phyloP scores from a whole-genome alignment of 2,888 invertebrate genomes.

The Hyles lineata region DNA sequence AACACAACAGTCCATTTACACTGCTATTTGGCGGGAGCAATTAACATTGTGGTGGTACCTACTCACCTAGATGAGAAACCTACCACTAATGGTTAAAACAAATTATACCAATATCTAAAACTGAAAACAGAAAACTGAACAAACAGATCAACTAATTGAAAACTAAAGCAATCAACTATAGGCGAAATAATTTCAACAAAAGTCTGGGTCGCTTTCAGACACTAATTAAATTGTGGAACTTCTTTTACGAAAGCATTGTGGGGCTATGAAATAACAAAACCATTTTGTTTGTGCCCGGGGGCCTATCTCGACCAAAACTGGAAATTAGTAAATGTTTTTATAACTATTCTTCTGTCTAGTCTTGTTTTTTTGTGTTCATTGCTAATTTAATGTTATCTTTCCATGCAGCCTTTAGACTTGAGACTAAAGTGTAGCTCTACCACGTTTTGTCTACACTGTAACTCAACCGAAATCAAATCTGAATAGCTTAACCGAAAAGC shows the following conservation, averaged over 20 bases:
- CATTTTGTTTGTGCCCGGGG: constrained; percentile 36
- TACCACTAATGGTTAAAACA: too few species aligned
- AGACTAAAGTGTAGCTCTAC: too few species aligned
- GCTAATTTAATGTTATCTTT: not conserved
- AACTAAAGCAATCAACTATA: constrained; percentile 14
- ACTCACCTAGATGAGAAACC: too few species aligned
- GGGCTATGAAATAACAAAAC: constrained; percentile 45
- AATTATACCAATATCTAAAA: too few species aligned
- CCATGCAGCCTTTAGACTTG: not conserved
- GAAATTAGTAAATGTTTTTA: constrained; percentile 5
- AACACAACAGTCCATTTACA: too few species aligned
- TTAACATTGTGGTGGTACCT: too few species aligned
- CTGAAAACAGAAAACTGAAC: constrained; percentile 11
- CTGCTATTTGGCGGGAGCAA: too few species aligned
- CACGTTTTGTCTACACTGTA: too few species aligned
- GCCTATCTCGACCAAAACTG: constrained; percentile 32
- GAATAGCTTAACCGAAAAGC: too few species aligned
- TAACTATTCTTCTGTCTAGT: not conserved
- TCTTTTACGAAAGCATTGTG: constrained; percentile 36
- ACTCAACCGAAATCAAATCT: too few species aligned
- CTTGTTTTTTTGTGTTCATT: not conserved
- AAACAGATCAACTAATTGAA: constrained; percentile 21
- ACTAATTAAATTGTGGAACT: constrained; percentile 46
- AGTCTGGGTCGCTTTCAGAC: constrained; percentile 26
- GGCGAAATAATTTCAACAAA: constrained; percentile 1